phyloP scores from a whole-genome alignment of 2,797 vertebrate genomes.

The Chloroceryle amazona region DNA sequence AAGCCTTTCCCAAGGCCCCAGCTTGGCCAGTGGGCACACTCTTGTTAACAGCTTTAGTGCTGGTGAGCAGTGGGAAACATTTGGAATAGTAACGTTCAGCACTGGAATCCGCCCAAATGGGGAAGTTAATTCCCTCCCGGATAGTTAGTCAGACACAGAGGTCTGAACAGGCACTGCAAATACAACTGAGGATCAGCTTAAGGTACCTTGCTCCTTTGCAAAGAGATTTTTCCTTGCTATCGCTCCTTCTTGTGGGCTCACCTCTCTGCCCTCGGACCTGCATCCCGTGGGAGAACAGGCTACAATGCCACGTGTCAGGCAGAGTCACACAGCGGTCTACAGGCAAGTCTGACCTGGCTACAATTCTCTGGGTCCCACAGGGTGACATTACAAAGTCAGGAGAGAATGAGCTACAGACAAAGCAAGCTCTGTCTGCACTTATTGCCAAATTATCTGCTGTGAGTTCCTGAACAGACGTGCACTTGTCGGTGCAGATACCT shows the following conservation, averaged over 20 bases:
- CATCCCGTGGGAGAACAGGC: neutral
- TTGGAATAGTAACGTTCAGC: neutral
- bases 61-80: neutral
- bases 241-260: neutral
- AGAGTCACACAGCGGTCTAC: neutral
- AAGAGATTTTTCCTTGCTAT: neutral
- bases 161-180: neutral
- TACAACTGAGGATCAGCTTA: neutral
- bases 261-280: neutral
- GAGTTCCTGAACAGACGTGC: neutral
- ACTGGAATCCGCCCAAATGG: neutral
- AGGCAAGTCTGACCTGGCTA: neutral
- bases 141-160: neutral
- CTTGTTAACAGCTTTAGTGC: neutral
- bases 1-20: neutral
- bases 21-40: neutral
- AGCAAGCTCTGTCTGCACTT: neutral
- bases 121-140: conserved; percentile 18
- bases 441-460: neutral
- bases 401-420: neutral
- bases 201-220: neutral
- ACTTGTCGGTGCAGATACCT: neutral
- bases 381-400: neutral
- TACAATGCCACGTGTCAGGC: accelerated
- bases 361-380: neutral